phyloP scores from a whole-genome alignment of 1,140 invertebrate species.

The Papilio helenus region DNA sequence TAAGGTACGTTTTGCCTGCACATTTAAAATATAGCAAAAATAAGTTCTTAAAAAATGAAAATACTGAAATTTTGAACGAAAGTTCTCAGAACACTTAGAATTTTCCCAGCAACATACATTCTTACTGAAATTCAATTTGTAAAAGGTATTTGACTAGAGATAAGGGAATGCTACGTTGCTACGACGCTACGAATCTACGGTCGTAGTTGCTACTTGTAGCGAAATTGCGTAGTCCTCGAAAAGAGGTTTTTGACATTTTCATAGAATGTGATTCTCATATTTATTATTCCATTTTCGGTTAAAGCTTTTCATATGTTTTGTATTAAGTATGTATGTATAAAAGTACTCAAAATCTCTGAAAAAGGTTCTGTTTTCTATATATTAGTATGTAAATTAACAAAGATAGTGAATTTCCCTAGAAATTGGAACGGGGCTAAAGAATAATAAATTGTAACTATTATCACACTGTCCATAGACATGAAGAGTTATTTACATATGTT shows the following conservation, averaged over 20 bases:
- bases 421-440: too few relatives aligned
- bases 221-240: background rate
- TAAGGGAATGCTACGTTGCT: conserved; percentile 10
- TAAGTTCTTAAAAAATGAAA: background rate
- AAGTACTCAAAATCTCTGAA: background rate
- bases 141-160: conserved; percentile 12
- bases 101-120: background rate
- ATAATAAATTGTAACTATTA: too few relatives aligned
- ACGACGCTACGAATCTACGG: background rate
- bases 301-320: background rate
- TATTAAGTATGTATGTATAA: background rate
- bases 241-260: background rate
- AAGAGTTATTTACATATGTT: too few relatives aligned
- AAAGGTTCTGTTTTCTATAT: too few relatives aligned
- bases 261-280: background rate
- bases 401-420: too few relatives aligned
- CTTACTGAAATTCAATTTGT: conserved; percentile 12
- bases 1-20: background rate
- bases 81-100: background rate
- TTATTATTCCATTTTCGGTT: background rate
- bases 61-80: background rate
- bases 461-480: too few relatives aligned
- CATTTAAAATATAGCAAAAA: background rate
- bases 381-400: too few relatives aligned
- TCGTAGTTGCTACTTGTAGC: background rate